phyloP scores from a whole-genome alignment of 2,797 vertebrate species.

The Ctenopoma kingsleyae region DNA sequence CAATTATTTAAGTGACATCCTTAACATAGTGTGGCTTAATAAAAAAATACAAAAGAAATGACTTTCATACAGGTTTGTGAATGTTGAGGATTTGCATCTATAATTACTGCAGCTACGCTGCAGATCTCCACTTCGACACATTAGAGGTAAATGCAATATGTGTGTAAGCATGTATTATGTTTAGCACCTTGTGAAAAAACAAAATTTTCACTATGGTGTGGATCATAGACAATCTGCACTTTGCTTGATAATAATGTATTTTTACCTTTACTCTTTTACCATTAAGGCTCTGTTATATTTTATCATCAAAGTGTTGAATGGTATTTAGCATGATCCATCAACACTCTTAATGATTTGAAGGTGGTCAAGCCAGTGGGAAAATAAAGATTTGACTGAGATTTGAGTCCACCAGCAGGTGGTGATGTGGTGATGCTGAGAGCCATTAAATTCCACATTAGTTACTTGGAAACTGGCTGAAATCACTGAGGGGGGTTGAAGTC shows the following conservation, averaged over 20 bases:
- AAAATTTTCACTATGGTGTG: no score
- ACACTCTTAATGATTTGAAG: not conserved
- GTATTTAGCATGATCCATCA: not conserved
- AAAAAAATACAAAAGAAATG: not conserved
- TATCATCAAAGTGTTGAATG: no score
- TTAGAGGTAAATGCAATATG: no score
- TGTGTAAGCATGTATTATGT: no score
- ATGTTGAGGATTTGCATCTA: no score
- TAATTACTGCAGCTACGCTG: no score
- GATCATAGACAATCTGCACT: no score
- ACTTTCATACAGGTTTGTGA: not conserved
- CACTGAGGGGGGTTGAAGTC: slow-evolving; percentile 1
- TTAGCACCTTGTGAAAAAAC: no score
- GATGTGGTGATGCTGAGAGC: slow-evolving; percentile 31
- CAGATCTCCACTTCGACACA: no score
- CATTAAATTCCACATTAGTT: slow-evolving; percentile 20
- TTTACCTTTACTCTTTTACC: not conserved
- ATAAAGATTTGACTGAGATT: not conserved
- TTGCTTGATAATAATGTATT: not conserved
- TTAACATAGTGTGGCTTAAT: not conserved
- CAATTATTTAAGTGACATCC: not conserved
- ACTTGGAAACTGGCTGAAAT: slow-evolving; percentile 1
- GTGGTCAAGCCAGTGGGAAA: not conserved
- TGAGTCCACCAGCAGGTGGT: slow-evolving; percentile 26
- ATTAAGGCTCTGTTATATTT: not conserved